Conservation (phyloP, 2,888 invertebrate genomes). For the Geotrupes spiniger region DNA sequence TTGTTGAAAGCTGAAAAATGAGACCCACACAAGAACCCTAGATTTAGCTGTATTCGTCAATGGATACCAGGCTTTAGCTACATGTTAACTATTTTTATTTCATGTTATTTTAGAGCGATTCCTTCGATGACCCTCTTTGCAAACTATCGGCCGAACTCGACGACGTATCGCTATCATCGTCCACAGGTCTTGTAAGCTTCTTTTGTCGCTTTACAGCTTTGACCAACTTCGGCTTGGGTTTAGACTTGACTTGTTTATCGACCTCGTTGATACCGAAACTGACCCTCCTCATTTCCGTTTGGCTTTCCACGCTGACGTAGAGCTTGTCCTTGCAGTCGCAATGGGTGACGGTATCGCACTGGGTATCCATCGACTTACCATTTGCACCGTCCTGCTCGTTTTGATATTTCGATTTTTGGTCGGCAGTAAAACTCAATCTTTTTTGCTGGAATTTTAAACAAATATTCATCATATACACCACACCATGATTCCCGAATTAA, state of each 20-base stretch:
- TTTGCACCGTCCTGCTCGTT: conserved; percentile 1
- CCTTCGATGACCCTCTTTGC: neutral
- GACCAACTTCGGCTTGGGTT: neutral
- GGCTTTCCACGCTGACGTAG: neutral
- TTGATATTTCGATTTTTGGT: conserved; percentile 3
- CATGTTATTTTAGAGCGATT: too few relatives aligned
- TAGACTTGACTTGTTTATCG: too few relatives aligned
- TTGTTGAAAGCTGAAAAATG: too few relatives aligned
- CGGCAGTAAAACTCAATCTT: too few relatives aligned
- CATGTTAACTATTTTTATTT: too few relatives aligned
- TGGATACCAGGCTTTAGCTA: too few relatives aligned
- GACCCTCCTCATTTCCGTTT: conserved; percentile 11
- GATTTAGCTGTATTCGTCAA: too few relatives aligned
- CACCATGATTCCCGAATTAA: too few relatives aligned
- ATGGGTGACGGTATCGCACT: neutral
- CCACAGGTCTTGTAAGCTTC: conserved; percentile 8
- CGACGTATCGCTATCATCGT: conserved; percentile 13
- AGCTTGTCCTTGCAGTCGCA: conserved; percentile 2
- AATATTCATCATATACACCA: too few relatives aligned
- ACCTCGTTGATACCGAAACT: conserved; percentile 1
- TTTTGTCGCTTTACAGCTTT: neutral
- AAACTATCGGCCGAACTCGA: conserved; percentile 8
- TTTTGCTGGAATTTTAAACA: too few relatives aligned
- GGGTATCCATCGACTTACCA: conserved; percentile 6
- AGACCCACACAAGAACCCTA: too few relatives aligned